phyloP scores from a whole-genome alignment of 2,888 invertebrate genomes.

The Caenorhabditis uteleia region DNA sequence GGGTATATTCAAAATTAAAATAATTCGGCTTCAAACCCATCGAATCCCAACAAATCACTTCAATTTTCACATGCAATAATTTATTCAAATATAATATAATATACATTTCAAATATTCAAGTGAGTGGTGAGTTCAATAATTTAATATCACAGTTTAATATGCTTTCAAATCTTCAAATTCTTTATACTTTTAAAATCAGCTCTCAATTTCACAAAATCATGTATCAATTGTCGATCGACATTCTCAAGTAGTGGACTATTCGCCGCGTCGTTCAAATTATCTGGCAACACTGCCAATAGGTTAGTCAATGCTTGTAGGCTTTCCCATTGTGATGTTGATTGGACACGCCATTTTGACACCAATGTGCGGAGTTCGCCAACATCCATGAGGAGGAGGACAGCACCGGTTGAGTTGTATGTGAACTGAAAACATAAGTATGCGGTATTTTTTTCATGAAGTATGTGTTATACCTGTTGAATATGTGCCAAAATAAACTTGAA shows the following conservation, averaged over 20 bases:
- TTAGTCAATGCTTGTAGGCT: conserved; percentile 90
- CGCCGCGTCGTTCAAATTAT: conserved; percentile 91
- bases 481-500: conserved; percentile 93
- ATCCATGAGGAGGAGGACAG: conserved; percentile 97
- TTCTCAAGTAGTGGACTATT: conserved; percentile 79
- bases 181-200: conserved; percentile 78
- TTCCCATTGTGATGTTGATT: conserved; percentile 37
- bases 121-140: no score
- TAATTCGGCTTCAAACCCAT: no score
- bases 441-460: no score
- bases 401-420: conserved; percentile 75
- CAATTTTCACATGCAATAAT: no score
- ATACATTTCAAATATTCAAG: neutral
- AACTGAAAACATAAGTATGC: conserved; percentile 18
- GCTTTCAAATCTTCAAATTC: conserved; percentile 25
- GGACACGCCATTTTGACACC: conserved; percentile 43
- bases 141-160: neutral
- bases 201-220: conserved; percentile 90
- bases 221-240: conserved; percentile 83
- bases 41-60: no score
- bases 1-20: no score
- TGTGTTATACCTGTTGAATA: conserved; percentile 79
- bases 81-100: neutral
- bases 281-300: conserved; percentile 89
- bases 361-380: conserved; percentile 84